Conservation (phyloP, 2,797 vertebrate species). For the Pseudomugil tenellus region DNA sequence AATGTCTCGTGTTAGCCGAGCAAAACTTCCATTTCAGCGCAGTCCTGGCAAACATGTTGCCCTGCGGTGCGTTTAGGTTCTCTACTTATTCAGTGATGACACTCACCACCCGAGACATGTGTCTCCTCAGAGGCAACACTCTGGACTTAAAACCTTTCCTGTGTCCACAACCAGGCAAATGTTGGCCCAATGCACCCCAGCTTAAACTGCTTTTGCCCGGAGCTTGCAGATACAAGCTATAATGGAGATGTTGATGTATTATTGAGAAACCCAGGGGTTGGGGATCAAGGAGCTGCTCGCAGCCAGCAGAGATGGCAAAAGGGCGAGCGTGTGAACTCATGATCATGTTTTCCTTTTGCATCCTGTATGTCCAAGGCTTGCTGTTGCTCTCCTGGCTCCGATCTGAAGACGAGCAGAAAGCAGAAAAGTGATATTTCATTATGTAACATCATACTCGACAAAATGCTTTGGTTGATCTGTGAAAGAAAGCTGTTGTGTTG, state of each 20-base stretch:
- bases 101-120: constrained; percentile 52
- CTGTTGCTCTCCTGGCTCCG: constrained; percentile 48
- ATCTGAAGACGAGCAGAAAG: constrained; percentile 17
- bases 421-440: constrained; percentile 40
- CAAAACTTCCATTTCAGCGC: constrained; percentile 44
- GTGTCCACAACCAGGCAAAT: constrained; percentile 71
- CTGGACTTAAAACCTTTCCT: constrained; percentile 80
- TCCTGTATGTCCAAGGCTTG: constrained; percentile 44
- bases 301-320: constrained; percentile 58
- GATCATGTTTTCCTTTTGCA: constrained; percentile 64
- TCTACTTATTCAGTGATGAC: constrained; percentile 27
- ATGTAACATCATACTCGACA: constrained; percentile 65
- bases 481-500: constrained; percentile 54
- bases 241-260: constrained; percentile 91
- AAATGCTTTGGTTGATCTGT: constrained; percentile 48
- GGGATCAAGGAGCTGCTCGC: constrained; percentile 75
- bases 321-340: constrained; percentile 57
- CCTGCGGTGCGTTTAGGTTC: constrained; percentile 57
- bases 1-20: constrained; percentile 31
- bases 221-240: constrained; percentile 82
- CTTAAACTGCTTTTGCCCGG: constrained; percentile 79
- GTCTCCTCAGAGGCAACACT: constrained; percentile 76
- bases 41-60: constrained; percentile 26
- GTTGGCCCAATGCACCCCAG: constrained; percentile 69
- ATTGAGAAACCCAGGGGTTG: constrained; percentile 85